These are phyloP conservation scores for Salpingus planirostris DNA, from an alignment of 2,888 invertebrate genomes.

Conservation along the genomic window DNA sequence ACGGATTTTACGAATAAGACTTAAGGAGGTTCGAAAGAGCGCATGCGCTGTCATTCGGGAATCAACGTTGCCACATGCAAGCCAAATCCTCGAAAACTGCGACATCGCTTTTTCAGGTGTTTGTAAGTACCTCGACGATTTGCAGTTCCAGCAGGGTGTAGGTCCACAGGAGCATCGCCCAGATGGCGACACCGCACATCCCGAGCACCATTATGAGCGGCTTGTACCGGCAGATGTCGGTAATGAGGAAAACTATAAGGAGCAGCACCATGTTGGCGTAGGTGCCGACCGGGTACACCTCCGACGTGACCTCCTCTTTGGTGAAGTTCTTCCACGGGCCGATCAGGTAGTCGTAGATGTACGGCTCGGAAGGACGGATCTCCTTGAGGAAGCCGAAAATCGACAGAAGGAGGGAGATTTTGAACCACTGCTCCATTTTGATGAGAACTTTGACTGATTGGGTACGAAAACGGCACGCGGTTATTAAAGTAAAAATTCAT, in stretches of 20 bases:
- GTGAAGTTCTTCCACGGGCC: constrained; percentile 41
- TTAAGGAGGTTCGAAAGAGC: too few species aligned
- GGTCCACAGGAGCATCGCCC: constrained; percentile 64
- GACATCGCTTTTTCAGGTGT: too few species aligned
- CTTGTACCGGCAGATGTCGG: constrained; percentile 75
- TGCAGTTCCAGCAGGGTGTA: constrained; percentile 59
- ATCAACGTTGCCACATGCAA: too few species aligned
- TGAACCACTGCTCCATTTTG: constrained; percentile 45
- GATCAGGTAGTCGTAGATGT: constrained; percentile 61
- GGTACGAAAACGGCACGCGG: too few species aligned
- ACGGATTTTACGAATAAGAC: constrained; percentile 17
- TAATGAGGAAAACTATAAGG: constrained; percentile 67
- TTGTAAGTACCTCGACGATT: constrained; percentile 36
- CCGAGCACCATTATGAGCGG: constrained; percentile 77
- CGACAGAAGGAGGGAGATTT: constrained; percentile 60
- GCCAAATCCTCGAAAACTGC: too few species aligned
- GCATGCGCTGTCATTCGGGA: too few species aligned
- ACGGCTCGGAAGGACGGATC: constrained; percentile 70
- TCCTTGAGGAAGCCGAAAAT: constrained; percentile 68
- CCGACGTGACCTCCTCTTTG: constrained; percentile 54
- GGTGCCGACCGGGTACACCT: constrained; percentile 75
- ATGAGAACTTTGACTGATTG: too few species aligned
- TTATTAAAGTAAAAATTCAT: too few species aligned
- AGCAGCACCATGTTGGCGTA: constrained; percentile 69
- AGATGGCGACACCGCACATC: constrained; percentile 59